phyloP scores from a whole-genome alignment of 1,140 invertebrate species.

The Trichoplusia ni region DNA sequence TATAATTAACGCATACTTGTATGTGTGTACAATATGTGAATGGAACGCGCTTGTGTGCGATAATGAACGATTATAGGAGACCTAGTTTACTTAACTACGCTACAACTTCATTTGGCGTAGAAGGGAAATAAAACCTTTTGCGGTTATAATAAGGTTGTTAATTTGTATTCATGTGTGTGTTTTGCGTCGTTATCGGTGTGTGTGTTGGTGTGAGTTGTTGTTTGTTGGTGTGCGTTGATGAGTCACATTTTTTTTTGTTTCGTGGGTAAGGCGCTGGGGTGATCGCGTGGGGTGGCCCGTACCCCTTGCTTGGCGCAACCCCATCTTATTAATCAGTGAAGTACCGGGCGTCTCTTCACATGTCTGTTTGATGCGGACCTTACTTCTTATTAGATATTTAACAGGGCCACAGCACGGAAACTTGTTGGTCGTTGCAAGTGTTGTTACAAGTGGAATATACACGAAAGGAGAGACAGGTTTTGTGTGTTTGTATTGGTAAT shows the following conservation, averaged over 20 bases:
- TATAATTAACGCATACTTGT: slow-evolving; percentile 79
- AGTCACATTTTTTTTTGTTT: slow-evolving; percentile 81
- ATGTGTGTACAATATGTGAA: slow-evolving; percentile 74
- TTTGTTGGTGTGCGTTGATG: slow-evolving; percentile 78
- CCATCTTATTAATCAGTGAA: slow-evolving; percentile 81
- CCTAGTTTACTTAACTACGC: slow-evolving; percentile 59
- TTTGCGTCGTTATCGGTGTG: slow-evolving; percentile 50
- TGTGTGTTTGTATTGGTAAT: too few species aligned
- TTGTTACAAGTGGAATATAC: too few species aligned
- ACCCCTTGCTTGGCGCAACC: slow-evolving; percentile 74
- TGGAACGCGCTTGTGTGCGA: slow-evolving; percentile 67
- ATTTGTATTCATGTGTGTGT: slow-evolving; percentile 54
- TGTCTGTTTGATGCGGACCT: slow-evolving; percentile 66
- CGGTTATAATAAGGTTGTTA: slow-evolving; percentile 63
- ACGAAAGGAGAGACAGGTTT: too few species aligned
- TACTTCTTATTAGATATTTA: slow-evolving; percentile 65
- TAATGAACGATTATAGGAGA: slow-evolving; percentile 80
- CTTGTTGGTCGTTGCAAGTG: slow-evolving; percentile 20
- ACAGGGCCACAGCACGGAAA: slow-evolving; percentile 29
- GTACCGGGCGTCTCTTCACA: slow-evolving; percentile 77
- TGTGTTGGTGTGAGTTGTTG: slow-evolving; percentile 55
- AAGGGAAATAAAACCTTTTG: slow-evolving; percentile 63
- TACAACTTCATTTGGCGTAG: slow-evolving; percentile 40
- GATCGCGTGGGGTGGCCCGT: slow-evolving; percentile 68
- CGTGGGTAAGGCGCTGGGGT: slow-evolving; percentile 77